Base-by-base conservation (phyloP, 2,888 invertebrate species). In the Euplexia lucipara region DNA sequence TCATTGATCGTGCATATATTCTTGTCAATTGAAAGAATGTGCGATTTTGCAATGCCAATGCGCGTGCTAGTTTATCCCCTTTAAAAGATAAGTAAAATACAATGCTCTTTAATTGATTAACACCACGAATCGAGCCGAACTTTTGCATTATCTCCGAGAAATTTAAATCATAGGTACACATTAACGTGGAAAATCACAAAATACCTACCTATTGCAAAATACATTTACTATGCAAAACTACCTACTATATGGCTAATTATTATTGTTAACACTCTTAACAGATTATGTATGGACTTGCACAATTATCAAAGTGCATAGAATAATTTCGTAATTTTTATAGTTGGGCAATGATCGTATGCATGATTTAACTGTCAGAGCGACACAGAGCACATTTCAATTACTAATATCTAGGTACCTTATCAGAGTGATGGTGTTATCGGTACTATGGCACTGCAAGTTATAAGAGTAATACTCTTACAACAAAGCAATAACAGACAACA, bases 361-460 rank as follows among this genome's bases (percentile, higher is more conserved):
- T 86, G 85, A 81, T 76, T 76, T 64, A 72, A 78, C 85, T 88
- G 90, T 86, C 87, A 85, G 70, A 83, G 78, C 76, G 82, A 85
- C 89, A 88, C 26, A 5, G 26, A 26, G 26, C 26, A 26, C 86
- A 87, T 89, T 90, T 90, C 89, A 91, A 91, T 90, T 89, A 89
- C 81, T 84, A 86, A 88, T 88, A 86, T n/a, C n/a, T n/a, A n/a
- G 78, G 79, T 81, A 84, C 77, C 75, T 88, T 90, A 87, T 84
- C 83, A 81, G 79, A 68, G 70, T 79, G 85, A 86, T 86, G 86
- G 83, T 81, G 83, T 71, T 84, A 86, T 85, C 83, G 73, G 68
- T 44, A 54, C 32, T 52, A 32, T 41, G 45, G 45, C 64, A 74
- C 73, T 68, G 70, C 76, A 86, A 84, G 85, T 79, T 61, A 81